These are phyloP conservation scores for Drosophila willistoni DNA, from an alignment of 1,140 invertebrate species.

Conservation along the genomic window DNA sequence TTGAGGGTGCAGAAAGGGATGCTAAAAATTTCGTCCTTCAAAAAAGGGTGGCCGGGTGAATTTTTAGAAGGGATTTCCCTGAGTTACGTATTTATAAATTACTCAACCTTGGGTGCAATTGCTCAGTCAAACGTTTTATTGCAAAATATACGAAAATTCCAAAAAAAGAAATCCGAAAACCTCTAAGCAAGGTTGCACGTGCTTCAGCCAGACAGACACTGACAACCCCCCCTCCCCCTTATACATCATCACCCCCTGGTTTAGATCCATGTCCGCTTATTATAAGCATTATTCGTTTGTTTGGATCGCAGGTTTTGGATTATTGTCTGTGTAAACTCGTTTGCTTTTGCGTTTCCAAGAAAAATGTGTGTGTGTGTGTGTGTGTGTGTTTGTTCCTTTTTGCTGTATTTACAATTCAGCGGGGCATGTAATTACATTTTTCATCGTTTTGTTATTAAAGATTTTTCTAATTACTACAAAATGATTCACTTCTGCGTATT, in stretches of 20 bases:
- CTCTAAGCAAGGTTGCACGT: slow-evolving; percentile 45
- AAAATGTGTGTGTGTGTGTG: neutral
- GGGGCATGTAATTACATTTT: slow-evolving; percentile 71
- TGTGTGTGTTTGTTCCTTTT: neutral
- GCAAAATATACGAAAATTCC: slow-evolving; percentile 31
- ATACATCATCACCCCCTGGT: neutral
- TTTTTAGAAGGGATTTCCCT: slow-evolving; percentile 43
- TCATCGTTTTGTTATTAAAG: slow-evolving; percentile 19
- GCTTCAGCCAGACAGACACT: slow-evolving; percentile 18
- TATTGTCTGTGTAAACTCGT: slow-evolving; percentile 42
- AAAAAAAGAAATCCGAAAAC: slow-evolving; percentile 14
- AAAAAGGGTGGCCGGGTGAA: slow-evolving; percentile 11
- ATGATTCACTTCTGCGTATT: neutral
- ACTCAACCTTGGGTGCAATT: slow-evolving; percentile 64
- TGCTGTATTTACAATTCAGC: slow-evolving; percentile 60
- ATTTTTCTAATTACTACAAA: neutral
- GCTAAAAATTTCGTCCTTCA: neutral
- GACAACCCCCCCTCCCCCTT: neutral
- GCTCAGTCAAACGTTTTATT: slow-evolving; percentile 75
- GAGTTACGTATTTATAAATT: slow-evolving; percentile 60
- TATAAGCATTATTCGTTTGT: slow-evolving; percentile 69
- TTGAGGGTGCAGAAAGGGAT: slow-evolving; percentile 1
- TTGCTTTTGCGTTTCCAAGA: slow-evolving; percentile 23
- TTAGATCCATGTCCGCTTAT: slow-evolving; percentile 49
- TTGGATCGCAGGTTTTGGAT: slow-evolving; percentile 44